Evolutionary conservation across 2,113 vertebrate species (phyloP).

Genomic region (Maccullochella peelii): DNA sequence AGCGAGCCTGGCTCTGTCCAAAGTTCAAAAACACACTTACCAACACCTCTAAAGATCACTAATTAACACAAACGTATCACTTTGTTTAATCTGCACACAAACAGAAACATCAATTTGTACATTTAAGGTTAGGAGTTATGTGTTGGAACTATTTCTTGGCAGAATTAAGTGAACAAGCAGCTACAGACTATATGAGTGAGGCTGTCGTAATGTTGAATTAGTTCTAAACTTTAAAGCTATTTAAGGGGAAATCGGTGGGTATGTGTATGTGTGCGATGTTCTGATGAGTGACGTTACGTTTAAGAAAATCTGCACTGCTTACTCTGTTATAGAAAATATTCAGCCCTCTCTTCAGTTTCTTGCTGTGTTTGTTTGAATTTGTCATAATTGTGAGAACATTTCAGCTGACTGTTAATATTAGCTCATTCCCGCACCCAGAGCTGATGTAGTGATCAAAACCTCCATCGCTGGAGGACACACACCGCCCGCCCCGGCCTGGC

Average conservation of each 20-base stretch:
- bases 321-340: neutral
- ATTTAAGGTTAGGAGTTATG: no score
- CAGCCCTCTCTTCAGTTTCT: slow-evolving; percentile 2
- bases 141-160: neutral
- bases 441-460: slow-evolving; percentile 43
- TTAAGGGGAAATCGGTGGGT: neutral
- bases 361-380: slow-evolving; percentile 63
- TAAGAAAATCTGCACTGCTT: neutral
- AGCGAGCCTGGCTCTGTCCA: neutral
- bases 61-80: neutral
- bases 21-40: neutral
- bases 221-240: neutral
- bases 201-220: neutral
- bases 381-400: slow-evolving; percentile 34
- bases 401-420: slow-evolving; percentile 50
- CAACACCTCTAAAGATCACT: neutral
- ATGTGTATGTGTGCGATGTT: neutral
- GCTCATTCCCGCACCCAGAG: slow-evolving; percentile 22
- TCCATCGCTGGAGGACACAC: slow-evolving; percentile 15
- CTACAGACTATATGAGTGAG: neutral
- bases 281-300: slow-evolving; percentile 22
- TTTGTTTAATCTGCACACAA: neutral
- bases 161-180: neutral
- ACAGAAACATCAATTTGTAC: neutral
- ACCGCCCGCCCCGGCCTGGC: slow-evolving; percentile 7